Evolutionary conservation across 2,888 invertebrate species (phyloP), one percentile per base, ranked within the genome.

Genomic region (Troides oblongomaculatus): DNA sequence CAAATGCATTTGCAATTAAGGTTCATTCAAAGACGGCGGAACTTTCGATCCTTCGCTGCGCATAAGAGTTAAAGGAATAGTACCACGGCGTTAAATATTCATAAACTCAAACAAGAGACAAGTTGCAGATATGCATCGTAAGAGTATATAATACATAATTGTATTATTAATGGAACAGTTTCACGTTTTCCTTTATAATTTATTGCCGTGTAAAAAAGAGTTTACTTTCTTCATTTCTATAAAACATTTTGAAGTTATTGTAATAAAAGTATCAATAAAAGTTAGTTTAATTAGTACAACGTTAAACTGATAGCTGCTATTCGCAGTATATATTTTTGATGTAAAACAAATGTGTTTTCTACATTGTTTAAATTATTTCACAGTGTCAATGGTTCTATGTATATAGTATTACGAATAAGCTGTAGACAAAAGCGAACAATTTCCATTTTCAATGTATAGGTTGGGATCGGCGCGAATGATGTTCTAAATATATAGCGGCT

Each of bases 81-180:
- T 75, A 76, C 72, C 75, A 63, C 72, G 64, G 70, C 67, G 76
- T 77, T 81, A 82, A 79, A 81, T 81, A 84, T 84, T 82, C 81
- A 84, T 84, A 79, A 76, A 76, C 74, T 78, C 78, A 74, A 73
- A 76, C 74, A 77, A 76, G 77, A 79, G 80, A 79, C 77, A 78
- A 74, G 72, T 72, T 74, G 76, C 69, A 69, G 73, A 64, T 74
- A 74, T 74, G 70, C 70, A 71, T 75, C 74, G 65, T 74, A 78
- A 81, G 80, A 81, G 80, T 80, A 81, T 76, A 46, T 30, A 43
- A 57, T 43, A 57, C 25, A 62, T 59, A 62, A 46, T 8, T 43
- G 66, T 25, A 12, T 30, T 59, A 30, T 18, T 2, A 50, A 50
- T 14, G 50, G 17, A 18, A 50, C 5, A 18, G 18, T 50, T 50